A percentile compares a stretch with the other conserved stretches of the same genome.
Evolutionary conservation across 1,140 invertebrate species (phyloP).

Genomic region (Chymomyza costata): DNA sequence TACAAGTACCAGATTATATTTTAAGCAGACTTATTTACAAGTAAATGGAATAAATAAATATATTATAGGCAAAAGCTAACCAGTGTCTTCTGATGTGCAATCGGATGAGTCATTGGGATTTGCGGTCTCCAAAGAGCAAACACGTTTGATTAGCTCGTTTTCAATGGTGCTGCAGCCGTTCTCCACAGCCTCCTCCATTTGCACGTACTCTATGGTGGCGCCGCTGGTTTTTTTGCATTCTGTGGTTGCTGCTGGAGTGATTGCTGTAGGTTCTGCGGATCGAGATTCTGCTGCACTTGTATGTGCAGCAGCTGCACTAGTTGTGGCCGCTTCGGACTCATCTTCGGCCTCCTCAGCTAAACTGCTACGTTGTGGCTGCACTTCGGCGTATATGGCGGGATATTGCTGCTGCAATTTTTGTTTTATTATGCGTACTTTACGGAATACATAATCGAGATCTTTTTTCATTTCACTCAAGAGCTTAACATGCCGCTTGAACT

Average conservation of each 20-base stretch:
- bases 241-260: neutral
- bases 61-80: slow-evolving; percentile 29
- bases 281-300: neutral
- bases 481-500: slow-evolving; percentile 93
- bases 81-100: slow-evolving; percentile 72
- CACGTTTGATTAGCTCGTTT: slow-evolving; percentile 68
- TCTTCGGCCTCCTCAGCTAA: slow-evolving; percentile 80
- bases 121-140: slow-evolving; percentile 67
- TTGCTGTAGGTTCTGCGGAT: neutral
- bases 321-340: slow-evolving; percentile 73
- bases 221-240: slow-evolving; percentile 36
- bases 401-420: slow-evolving; percentile 89
- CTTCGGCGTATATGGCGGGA: slow-evolving; percentile 87
- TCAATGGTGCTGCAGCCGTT: slow-evolving; percentile 66
- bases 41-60: slow-evolving; percentile 17
- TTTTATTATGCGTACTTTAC: slow-evolving; percentile 85
- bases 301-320: neutral
- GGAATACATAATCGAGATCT: slow-evolving; percentile 82
- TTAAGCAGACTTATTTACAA: slow-evolving; percentile 63
- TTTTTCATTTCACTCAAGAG: slow-evolving; percentile 84
- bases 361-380: slow-evolving; percentile 76
- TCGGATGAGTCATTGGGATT: slow-evolving; percentile 74
- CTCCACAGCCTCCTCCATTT: slow-evolving; percentile 73
- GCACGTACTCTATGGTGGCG: slow-evolving; percentile 71
- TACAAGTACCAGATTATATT: slow-evolving; percentile 93